Conservation (phyloP, 2,797 vertebrate species). For the Pachyuromys duprasi region DNA sequence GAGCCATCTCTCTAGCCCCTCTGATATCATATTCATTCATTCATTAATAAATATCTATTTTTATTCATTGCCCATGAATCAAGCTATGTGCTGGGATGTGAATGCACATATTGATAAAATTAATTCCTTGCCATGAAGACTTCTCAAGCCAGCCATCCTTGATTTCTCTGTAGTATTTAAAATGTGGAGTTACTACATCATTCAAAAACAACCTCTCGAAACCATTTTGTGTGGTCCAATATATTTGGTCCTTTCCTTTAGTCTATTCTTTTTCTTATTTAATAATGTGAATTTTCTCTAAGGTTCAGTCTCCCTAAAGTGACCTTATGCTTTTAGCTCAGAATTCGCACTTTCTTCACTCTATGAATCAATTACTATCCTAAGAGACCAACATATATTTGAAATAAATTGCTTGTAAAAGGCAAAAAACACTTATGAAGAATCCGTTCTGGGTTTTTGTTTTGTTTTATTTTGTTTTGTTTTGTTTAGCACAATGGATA, state of each 20-base stretch:
- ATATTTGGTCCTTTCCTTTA: not conserved
- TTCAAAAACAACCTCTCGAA: not conserved
- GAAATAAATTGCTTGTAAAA: conserved; percentile 36
- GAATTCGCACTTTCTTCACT: not conserved
- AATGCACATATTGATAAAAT: conserved; percentile 34
- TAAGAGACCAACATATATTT: conserved; percentile 2
- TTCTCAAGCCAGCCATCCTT: conserved; percentile 10
- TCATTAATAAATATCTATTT: not conserved
- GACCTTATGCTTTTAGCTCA: conserved; percentile 6
- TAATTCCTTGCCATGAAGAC: conserved; percentile 22
- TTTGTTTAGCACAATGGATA: not conserved
- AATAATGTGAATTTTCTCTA: not conserved
- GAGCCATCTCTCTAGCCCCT: not conserved
- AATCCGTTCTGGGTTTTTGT: not conserved
- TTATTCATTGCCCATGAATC: not conserved
- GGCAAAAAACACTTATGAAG: not conserved
- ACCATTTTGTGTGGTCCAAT: not conserved
- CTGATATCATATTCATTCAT: not conserved
- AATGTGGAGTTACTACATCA: not conserved
- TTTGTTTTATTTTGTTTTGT: too few relatives aligned
- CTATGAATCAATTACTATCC: conserved; percentile 23
- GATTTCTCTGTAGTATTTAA: conserved; percentile 26
- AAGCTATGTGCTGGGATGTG: not conserved
- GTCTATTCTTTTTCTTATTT: not conserved
- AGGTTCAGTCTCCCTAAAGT: not conserved